A percentile compares a stretch with the other conserved stretches of the same genome.
Evolutionary conservation across 1,140 invertebrate species (phyloP).

Genomic region (Drosophila erecta): DNA sequence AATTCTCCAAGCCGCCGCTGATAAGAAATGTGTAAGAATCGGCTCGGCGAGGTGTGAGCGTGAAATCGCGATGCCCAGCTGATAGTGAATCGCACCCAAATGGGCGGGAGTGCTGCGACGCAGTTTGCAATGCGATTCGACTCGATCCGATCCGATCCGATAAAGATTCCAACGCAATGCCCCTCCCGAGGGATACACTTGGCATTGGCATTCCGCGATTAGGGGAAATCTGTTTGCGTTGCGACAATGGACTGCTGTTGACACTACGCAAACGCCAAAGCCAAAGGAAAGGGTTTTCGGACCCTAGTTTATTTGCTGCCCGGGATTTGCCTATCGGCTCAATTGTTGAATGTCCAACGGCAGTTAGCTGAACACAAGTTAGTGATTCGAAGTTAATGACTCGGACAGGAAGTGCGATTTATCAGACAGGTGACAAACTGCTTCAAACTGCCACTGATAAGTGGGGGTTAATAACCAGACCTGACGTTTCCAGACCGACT

Average conservation of each 20-base stretch:
- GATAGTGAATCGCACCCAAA: constrained; percentile 9
- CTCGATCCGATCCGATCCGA: constrained; percentile 6
- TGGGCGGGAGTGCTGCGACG: constrained; percentile 5
- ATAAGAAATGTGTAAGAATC: constrained; percentile 57
- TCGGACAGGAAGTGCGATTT: constrained; percentile 20
- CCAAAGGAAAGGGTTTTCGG: constrained; percentile 31
- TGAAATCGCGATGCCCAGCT: constrained; percentile 12
- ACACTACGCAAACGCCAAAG: constrained; percentile 13
- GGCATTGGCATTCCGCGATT: constrained; percentile 45
- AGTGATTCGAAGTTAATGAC: background rate
- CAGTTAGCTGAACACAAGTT: constrained; percentile 21
- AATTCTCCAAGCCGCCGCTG: constrained; percentile 20
- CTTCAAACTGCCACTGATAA: constrained; percentile 3
- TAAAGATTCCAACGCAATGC: constrained; percentile 4
- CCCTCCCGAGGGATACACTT: constrained; percentile 13
- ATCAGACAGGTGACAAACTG: background rate
- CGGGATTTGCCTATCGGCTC: too few relatives aligned
- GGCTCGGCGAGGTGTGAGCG: constrained; percentile 40
- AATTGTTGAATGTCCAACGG: too few relatives aligned
- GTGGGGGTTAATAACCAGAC: constrained; percentile 6
- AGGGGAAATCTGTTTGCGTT: constrained; percentile 27
- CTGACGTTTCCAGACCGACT: constrained; percentile 5
- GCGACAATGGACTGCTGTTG: constrained; percentile 35
- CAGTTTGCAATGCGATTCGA: constrained; percentile 3
- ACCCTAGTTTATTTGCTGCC: constrained; percentile 1